Percentiles rank a stretch among this genome's conserved stretches.
Conservation (phyloP, 2,797 vertebrate genomes). For the Orestias chungarensis region DNA sequence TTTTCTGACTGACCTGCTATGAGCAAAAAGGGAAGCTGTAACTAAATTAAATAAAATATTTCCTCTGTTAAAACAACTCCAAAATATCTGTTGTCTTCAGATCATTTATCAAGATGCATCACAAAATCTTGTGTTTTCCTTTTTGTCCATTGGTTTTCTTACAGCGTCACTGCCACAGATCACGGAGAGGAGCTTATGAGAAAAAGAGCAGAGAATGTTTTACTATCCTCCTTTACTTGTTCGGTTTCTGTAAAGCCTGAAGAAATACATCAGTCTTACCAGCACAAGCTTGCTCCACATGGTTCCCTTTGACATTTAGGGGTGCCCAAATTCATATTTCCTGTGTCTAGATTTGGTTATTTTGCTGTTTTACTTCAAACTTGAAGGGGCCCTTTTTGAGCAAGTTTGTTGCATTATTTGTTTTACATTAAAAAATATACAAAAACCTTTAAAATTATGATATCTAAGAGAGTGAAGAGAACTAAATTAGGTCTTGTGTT, state of each 20-base stretch:
- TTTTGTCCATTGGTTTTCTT: slow-evolving; percentile 28
- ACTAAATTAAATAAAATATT: slow-evolving; percentile 2
- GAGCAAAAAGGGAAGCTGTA: slow-evolving; percentile 25
- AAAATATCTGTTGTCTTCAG: background rate
- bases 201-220: slow-evolving; percentile 49
- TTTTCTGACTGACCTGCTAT: slow-evolving; percentile 29
- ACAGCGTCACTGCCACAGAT: slow-evolving; percentile 47
- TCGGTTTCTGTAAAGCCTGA: slow-evolving; percentile 52
- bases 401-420: background rate
- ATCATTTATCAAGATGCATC: slow-evolving; percentile 21
- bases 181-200: slow-evolving; percentile 39
- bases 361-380: background rate
- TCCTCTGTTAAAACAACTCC: background rate
- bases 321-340: background rate
- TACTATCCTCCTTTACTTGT: slow-evolving; percentile 50
- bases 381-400: background rate
- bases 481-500: background rate
- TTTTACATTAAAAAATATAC: background rate
- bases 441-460: background rate
- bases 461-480: background rate
- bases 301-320: slow-evolving; percentile 6
- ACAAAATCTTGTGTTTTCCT: slow-evolving; percentile 10
- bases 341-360: background rate
- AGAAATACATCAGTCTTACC: slow-evolving; percentile 46
- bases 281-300: slow-evolving; percentile 32